A percentile compares a stretch with the other conserved stretches of the same genome.
phyloP scores from a whole-genome alignment of 2,113 vertebrate genomes.

The Ceyx cyanopectus region DNA sequence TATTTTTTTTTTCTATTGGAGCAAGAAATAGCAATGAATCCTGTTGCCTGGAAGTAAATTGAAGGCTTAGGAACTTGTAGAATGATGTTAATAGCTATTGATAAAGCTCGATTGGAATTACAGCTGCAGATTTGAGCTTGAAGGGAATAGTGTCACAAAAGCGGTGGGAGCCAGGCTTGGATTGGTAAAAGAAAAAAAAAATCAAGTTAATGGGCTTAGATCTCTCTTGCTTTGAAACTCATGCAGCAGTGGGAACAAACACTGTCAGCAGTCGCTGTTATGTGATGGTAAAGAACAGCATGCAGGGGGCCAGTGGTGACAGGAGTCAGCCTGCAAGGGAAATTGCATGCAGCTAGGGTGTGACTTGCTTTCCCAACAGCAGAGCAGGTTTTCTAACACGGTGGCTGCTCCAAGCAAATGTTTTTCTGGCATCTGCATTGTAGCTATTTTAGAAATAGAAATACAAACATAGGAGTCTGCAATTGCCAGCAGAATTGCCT shows the following conservation, averaged over 20 bases:
- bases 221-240: neutral
- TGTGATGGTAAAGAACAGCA: neutral
- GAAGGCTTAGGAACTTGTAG: neutral
- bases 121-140: neutral
- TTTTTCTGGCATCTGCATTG: neutral
- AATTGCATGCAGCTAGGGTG: neutral
- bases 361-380: neutral
- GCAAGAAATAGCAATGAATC: neutral
- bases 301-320: neutral
- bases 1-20: neutral
- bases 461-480: neutral
- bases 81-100: neutral
- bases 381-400: neutral
- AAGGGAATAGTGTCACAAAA: neutral
- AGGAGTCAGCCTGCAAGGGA: neutral
- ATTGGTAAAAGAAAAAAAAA: neutral
- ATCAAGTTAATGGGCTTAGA: neutral
- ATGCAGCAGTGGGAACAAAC: neutral
- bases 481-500: slow-evolving; percentile 20
- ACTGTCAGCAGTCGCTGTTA: neutral
- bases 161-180: neutral
- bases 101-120: neutral
- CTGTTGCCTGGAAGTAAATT: neutral
- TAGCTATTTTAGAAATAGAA: neutral
- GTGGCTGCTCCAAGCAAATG: neutral